phyloP scores from a whole-genome alignment of 2,113 vertebrate genomes.

The Miniopterus natalensis region DNA sequence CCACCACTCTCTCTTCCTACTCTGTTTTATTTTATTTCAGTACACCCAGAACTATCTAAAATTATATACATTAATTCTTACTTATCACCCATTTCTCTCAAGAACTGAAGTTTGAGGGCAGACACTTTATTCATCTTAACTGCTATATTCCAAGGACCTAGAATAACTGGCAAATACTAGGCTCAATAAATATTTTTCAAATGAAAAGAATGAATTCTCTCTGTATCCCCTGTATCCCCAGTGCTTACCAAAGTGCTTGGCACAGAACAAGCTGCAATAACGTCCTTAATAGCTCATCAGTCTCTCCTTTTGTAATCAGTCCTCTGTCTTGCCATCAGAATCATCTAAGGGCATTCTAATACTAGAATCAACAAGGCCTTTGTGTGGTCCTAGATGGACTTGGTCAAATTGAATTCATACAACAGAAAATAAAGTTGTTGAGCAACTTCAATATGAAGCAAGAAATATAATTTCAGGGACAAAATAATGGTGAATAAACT shows the following conservation, averaged over 20 bases:
- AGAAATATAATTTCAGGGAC: background rate
- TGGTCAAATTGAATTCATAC: background rate
- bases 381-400: background rate
- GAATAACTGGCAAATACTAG: background rate
- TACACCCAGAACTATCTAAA: background rate
- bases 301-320: background rate
- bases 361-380: background rate
- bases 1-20: background rate
- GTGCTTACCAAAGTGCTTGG: background rate
- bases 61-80: background rate
- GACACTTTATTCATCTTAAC: background rate
- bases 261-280: background rate
- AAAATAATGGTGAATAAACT: background rate
- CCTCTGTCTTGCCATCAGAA: background rate
- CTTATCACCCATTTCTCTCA: background rate
- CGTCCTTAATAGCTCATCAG: background rate
- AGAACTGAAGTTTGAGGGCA: background rate
- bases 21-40: slow-evolving; percentile 19
- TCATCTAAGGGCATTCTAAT: background rate
- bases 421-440: background rate
- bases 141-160: background rate
- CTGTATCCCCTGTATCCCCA: background rate
- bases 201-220: background rate
- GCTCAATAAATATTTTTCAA: background rate
- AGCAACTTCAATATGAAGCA: background rate